Conservation (phyloP, 2,797 vertebrate genomes). For the Pseudochirops corinnae region DNA sequence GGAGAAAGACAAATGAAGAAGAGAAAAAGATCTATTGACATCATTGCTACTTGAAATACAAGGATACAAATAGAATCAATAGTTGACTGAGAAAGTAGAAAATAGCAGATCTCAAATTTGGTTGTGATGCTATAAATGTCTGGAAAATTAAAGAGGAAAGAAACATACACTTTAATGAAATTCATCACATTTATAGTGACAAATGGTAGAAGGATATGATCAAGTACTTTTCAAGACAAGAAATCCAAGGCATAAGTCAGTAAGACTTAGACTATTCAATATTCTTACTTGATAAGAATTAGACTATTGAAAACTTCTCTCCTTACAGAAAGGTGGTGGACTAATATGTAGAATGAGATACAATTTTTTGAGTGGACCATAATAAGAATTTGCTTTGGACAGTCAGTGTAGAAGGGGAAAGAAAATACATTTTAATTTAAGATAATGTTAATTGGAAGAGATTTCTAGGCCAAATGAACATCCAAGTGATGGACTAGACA, state of each 20-base stretch:
- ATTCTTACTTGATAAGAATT: neutral
- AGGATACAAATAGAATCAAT: too few species aligned
- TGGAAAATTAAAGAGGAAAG: neutral
- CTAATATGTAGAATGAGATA: neutral
- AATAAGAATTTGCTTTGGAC: neutral
- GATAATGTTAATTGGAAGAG: neutral
- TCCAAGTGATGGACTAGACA: neutral
- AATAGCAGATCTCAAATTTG: neutral
- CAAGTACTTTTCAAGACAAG: neutral
- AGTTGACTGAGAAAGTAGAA: neutral
- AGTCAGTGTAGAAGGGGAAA: neutral
- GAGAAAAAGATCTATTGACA: too few species aligned
- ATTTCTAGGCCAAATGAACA: neutral
- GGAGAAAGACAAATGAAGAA: too few species aligned
- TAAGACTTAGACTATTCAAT: neutral
- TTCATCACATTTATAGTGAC: neutral
- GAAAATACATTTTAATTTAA: neutral
- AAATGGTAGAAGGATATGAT: neutral
- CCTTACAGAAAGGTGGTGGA: neutral
- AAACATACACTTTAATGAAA: neutral
- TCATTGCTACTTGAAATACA: too few species aligned
- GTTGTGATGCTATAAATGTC: neutral
- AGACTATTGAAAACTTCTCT: neutral
- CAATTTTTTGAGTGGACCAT: neutral
- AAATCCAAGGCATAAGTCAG: neutral